Percentiles rank a stretch among this genome's conserved stretches.
Conservation (phyloP, 2,888 invertebrate genomes). For the Candidula unifasciata region DNA sequence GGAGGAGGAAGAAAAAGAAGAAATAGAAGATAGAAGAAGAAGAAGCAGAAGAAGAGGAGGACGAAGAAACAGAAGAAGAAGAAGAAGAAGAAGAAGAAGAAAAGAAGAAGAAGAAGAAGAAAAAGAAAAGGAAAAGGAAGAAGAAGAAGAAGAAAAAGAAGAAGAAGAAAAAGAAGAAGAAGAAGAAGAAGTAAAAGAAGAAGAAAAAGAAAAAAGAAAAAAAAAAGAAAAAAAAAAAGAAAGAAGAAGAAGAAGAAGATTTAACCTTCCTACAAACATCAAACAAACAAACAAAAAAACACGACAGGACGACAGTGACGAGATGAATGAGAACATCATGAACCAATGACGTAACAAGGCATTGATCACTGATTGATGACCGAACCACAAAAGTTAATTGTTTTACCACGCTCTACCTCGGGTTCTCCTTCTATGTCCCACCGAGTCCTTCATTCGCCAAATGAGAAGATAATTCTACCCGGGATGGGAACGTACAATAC, state of each 20-base stretch:
- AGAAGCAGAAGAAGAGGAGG: neutral
- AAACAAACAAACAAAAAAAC: too few species aligned
- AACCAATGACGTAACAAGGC: too few species aligned
- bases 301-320: too few species aligned
- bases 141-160: neutral
- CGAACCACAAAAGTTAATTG: too few species aligned
- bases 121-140: neutral
- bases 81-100: neutral
- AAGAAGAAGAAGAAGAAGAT: slow-evolving; percentile 16
- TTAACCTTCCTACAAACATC: too few species aligned
- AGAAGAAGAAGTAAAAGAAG: neutral
- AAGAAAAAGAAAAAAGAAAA: neutral
- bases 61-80: neutral
- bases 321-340: too few species aligned
- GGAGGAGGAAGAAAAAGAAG: neutral
- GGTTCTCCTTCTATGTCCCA: too few species aligned
- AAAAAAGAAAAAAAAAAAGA: neutral
- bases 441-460: too few species aligned
- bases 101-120: neutral
- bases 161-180: neutral
- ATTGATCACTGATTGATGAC: too few species aligned
- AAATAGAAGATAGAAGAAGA: neutral
- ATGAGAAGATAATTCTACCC: too few species aligned
- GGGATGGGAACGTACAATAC: too few species aligned
- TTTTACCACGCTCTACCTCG: too few species aligned